These are phyloP conservation scores for Fragum whitleyi DNA, from an alignment of 2,888 invertebrate genomes.

Conservation along the genomic window DNA sequence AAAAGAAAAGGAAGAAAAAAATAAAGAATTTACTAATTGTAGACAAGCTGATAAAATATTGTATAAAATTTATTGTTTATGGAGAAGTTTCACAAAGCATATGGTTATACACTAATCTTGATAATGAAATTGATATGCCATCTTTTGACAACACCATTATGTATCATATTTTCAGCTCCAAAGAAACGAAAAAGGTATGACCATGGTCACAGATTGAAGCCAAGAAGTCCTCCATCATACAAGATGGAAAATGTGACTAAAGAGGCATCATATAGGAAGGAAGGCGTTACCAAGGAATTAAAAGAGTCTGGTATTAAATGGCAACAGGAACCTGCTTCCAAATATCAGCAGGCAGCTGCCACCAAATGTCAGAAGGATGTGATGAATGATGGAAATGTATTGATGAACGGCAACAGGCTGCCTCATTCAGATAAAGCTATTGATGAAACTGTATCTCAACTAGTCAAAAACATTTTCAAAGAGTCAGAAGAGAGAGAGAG, in stretches of 20 bases:
- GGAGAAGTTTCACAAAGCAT: too few relatives aligned
- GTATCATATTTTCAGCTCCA: background rate
- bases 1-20: too few relatives aligned
- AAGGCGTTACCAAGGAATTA: too few relatives aligned
- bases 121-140: too few relatives aligned
- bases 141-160: too few relatives aligned
- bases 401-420: background rate
- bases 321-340: too few relatives aligned
- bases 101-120: too few relatives aligned
- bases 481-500: constrained; percentile 38
- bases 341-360: too few relatives aligned
- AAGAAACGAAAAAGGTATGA: background rate
- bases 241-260: background rate
- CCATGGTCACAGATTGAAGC: background rate
- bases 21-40: too few relatives aligned
- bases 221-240: background rate
- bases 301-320: too few relatives aligned
- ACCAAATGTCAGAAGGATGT: background rate
- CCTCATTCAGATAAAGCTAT: constrained; percentile 22
- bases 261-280: background rate
- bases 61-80: too few relatives aligned
- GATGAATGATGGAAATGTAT: background rate
- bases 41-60: too few relatives aligned
- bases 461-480: constrained; percentile 50
- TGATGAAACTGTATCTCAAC: constrained; percentile 48